Base-by-base conservation (phyloP, 2,888 invertebrate species). In the Anodontia alba region DNA sequence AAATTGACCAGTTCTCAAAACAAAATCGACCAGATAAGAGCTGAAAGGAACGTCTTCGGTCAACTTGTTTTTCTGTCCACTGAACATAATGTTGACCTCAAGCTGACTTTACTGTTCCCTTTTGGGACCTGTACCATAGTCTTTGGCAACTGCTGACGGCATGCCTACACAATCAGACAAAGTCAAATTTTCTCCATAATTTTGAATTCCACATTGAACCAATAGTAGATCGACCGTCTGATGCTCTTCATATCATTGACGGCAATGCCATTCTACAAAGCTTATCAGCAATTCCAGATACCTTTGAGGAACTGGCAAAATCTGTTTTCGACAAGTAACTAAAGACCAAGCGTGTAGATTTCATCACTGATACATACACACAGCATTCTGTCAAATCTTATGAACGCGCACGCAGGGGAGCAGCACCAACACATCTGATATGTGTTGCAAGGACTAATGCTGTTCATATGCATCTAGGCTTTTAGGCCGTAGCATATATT, bases 11-110 rank as follows among this genome's bases (percentile, higher is more conserved):
- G 46, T 43, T 54, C 76, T 26, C 31, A 72, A 23, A 87, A 83
- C 46, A 82, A 80, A 69, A 49, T 80, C 0, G 20, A 23, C 1
- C 69, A 82, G 57, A 38, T 87, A 8, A 83, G 73, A 76, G 81
- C 75, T 1, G 79, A 84, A 49, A 67, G 84, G 10, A 81, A 36
- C 42, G 23, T 67, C 23, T 67, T 67, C 33, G 67, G 67, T 29
- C 67, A 67, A 23, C 67, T 36, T 36, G 26, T 36, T 20, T 5
- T 67, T n/a, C 42, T 67, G 7, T 67, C 67, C 10, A 29, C n/a
- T n/a, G 67, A 36, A 42, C 67, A 67, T 36, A 67, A 67, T 36
- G 29, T 67, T 23, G 42, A 42, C 36, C 31, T 66, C 5, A 10
- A 67, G 36, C 3, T 38, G 33, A 29, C 70, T 2, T 23, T 69